These are phyloP conservation scores for Protula sp. DNA, from an alignment of 2,888 invertebrate species.

Conservation along the genomic window DNA sequence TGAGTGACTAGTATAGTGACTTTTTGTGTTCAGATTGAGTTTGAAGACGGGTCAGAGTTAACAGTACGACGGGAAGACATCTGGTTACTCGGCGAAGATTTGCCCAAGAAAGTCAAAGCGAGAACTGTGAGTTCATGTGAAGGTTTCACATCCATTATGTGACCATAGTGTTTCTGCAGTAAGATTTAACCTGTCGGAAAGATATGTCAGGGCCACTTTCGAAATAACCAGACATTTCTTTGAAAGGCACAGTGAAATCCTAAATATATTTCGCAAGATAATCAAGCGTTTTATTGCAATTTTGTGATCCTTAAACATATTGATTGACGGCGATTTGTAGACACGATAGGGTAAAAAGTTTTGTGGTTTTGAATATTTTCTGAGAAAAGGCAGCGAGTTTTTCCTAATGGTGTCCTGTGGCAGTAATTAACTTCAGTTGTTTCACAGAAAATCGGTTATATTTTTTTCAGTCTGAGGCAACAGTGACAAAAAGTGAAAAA, in stretches of 20 bases:
- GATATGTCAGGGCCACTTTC: background rate
- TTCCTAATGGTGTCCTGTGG: background rate
- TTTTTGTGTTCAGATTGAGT: conserved; percentile 50
- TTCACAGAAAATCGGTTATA: background rate
- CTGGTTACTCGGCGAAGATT: conserved; percentile 58
- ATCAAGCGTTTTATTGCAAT: no score
- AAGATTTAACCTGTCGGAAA: background rate
- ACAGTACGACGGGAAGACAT: conserved; percentile 58
- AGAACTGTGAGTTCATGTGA: conserved; percentile 39
- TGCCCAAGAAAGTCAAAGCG: conserved; percentile 60
- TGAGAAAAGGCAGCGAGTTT: background rate
- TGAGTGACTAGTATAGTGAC: no score
- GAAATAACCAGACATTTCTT: background rate
- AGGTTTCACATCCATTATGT: background rate
- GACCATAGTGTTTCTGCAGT: background rate
- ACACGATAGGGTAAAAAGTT: no score
- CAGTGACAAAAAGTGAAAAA: conserved; percentile 42
- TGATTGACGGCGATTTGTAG: no score
- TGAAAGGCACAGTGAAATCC: no score
- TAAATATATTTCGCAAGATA: no score
- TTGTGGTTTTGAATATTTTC: background rate
- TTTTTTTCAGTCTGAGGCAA: conserved; percentile 45
- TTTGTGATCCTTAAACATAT: background rate
- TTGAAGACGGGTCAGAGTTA: conserved; percentile 55
- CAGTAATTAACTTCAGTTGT: no score